phyloP scores from a whole-genome alignment of 1,140 invertebrate genomes.

The Drosophila cardini region DNA sequence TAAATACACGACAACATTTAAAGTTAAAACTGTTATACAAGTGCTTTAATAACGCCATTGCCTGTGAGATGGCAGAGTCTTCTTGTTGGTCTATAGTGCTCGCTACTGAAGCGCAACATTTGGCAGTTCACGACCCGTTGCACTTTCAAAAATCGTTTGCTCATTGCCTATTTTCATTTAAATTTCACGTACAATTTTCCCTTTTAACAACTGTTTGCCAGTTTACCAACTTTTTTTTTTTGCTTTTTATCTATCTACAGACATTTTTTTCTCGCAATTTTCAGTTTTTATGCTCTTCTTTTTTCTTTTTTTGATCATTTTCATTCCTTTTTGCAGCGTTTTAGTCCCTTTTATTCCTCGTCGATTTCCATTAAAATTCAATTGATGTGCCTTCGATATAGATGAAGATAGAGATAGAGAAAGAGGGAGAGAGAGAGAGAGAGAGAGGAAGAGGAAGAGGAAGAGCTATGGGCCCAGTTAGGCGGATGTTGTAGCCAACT shows the following conservation, averaged over 20 bases:
- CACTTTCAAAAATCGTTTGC: conserved; percentile 67
- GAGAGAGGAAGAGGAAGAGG: background rate
- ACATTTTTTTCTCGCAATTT: conserved; percentile 22
- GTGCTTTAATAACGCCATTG: too few relatives aligned
- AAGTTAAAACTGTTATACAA: conserved; percentile 2
- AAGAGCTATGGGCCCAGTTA: conserved; percentile 19
- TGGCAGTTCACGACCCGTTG: conserved; percentile 59
- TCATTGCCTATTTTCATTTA: conserved; percentile 77
- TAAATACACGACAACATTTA: too few relatives aligned
- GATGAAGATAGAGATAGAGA: conserved; percentile 3
- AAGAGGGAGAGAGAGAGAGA: background rate
- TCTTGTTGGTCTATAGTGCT: background rate
- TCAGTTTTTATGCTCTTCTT: conserved; percentile 25
- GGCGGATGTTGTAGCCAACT: conserved; percentile 68
- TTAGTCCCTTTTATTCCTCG: conserved; percentile 83
- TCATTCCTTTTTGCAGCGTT: conserved; percentile 71
- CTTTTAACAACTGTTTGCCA: conserved; percentile 62
- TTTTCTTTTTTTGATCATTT: conserved; percentile 17
- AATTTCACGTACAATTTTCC: conserved; percentile 75
- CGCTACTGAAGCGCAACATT: conserved; percentile 21
- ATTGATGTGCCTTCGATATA: conserved; percentile 70
- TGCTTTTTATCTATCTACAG: background rate
- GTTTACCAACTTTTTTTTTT: conserved; percentile 16
- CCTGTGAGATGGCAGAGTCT: background rate
- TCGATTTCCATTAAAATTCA: conserved; percentile 84